Evolutionary conservation across 2,888 invertebrate species (phyloP), one percentile per base, ranked within the genome.

Genomic region (Epinotia demarniana): DNA sequence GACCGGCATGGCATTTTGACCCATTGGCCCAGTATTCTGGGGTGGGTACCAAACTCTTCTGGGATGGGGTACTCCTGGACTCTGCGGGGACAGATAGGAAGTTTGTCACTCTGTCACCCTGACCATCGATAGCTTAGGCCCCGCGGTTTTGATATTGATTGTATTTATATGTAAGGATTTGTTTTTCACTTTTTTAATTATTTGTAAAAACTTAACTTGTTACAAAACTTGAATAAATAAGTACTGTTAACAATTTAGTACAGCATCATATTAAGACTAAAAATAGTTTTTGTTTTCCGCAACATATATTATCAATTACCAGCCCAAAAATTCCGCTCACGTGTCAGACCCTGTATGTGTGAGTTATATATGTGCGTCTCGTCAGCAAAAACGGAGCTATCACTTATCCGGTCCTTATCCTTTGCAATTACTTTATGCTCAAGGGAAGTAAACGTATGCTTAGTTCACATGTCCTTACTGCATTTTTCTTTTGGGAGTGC

Each of bases 371-470:
- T 66, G 66, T 53, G 66, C 53, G 53, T n/a, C 1, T n/a, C n/a
- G 53, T 66, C 66, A 66, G 66, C 66, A 53, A 66, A 66, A 66
- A 53, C 66, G 66, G 18, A 61, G 33, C 58, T 62, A 49, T 49
- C 66, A 53, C 53, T 66, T 66, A 66, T 66, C 66, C 53, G 53
- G 53, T 53, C 53, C 66, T 66, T 64, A 49, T 66, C 66, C 18
- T 49, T 53, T n/a, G n/a, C 27, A 33, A 64, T 3, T n/a, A 63
- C 13, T 63, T 23, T 23, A 39, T 43, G 62, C 62, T 62, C 43
- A 43, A 62, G 12, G 62, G 18, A 11, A 12, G 18, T 62, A 43
- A 62, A 43, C 12, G 18, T 19, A 18, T 19, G 2, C 5, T 18
- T 12, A 18, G 39, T 61, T 39, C 8, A 53, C n/a, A 53, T 53